Percentiles rank a stretch among this genome's conserved stretches.
phyloP scores from a whole-genome alignment of 2,113 vertebrate species.

The Cranoglanis bouderius region DNA sequence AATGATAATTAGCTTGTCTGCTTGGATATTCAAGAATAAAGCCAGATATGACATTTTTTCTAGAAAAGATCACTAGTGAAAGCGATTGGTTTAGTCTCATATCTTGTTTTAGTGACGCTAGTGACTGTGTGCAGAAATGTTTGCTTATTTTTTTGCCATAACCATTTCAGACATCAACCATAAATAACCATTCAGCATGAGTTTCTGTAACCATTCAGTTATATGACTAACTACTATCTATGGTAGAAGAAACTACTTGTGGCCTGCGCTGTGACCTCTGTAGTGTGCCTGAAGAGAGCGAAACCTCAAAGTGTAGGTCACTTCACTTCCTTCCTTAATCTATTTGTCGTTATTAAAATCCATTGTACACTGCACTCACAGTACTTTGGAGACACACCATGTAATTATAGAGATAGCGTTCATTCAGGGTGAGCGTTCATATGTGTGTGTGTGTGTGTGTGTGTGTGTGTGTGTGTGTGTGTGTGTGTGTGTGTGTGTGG shows the following conservation, averaged over 20 bases:
- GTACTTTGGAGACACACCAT: background rate
- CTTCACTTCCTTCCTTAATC: background rate
- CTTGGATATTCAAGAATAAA: background rate
- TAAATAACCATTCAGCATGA: background rate
- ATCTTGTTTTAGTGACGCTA: background rate
- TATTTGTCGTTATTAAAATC: background rate
- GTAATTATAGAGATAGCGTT: conserved; percentile 3
- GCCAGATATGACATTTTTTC: background rate
- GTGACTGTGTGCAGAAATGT: background rate
- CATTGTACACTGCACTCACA: background rate
- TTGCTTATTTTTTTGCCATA: background rate
- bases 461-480: background rate
- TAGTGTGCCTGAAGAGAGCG: background rate
- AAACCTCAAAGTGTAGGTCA: background rate
- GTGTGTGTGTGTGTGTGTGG: background rate
- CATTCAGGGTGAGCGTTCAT: background rate
- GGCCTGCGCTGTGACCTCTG: no score
- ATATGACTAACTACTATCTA: background rate
- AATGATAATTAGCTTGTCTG: background rate
- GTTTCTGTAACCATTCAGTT: background rate
- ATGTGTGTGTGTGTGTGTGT: background rate
- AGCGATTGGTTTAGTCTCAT: background rate
- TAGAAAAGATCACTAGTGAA: background rate
- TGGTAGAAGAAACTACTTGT: background rate
- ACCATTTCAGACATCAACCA: background rate